Base-by-base conservation (phyloP, 2,888 invertebrate genomes). In the Dynastes tityus region DNA sequence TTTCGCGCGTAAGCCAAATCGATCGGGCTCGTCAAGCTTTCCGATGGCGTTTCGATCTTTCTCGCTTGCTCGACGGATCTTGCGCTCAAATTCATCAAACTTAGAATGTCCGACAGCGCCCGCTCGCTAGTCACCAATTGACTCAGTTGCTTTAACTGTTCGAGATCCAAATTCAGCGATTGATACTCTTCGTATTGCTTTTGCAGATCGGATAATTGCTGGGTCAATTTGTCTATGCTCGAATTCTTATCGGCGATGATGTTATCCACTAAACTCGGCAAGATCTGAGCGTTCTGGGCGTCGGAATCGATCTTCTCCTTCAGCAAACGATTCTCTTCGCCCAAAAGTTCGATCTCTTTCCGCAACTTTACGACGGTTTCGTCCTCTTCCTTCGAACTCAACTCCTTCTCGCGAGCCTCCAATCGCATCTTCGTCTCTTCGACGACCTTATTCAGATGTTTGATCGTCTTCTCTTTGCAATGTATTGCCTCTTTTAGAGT, bases 101-200 rank as follows among this genome's bases (percentile, higher is more conserved):
- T 94, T 0, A 94, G 90, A 78, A 95, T 92, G 82, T 94, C 94
- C 85, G 94, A 94, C 4, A 94, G 89, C 0, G 94, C 94, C 58
- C 94, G 90, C 0, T 92, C 94, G 68, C 94, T 93, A 76, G 90
- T 90, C 86, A 93, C 94, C 0, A 89, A 85, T 64, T 85, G 80
- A 6, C 89, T 89, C 8, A 91, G 85, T 6, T 88, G 87, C 74
- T 89, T 89, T 74, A 91, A 86, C 80, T 92, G 90, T 5, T 90
- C 90, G 67, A 91, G 91, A 74, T 92, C 92, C 68, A 92, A 88
- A 88, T 92, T 92, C 71, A 92, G 87, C 40, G 92, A 92, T 86
- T 91, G 86, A 80, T 89, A 91, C 0, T 87, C 85, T 77, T 91
- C 90, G 5, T 92, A 82, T 80, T 91, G 88, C 53, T 86, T 89